Base-by-base conservation (phyloP, 53 echinoderm and acorn worm species). In the Crossaster papposus region DNA sequence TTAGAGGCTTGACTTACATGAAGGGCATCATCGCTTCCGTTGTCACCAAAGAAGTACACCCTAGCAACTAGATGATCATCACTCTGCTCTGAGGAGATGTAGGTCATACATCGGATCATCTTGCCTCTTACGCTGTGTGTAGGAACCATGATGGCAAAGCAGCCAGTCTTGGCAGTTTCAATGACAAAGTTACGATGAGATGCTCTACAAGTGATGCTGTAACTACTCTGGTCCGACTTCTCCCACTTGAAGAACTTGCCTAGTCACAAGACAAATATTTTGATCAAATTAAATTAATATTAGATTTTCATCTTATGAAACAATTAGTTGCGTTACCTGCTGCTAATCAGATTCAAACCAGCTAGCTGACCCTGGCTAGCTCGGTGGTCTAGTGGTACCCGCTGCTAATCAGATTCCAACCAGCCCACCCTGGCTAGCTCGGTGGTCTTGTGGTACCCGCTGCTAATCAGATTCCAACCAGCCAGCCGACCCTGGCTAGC, bases 31-130 rank as follows among this genome's bases (percentile, higher is more conserved):
- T 94, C 94, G n/a, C 94, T 92, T 83, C 94, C 92, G 58, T 94
- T 91, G 88, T 96, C 92, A 77, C 92, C 92, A 79, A 96, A 92
- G 89, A 96, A 84, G 88, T 94, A 96, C 30, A 96, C 89, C 36
- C 88, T 82, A 11, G 85, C 78, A 24, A 91, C 91, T 24, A 91
- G 51, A 72, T 86, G 88, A 36, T 91, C 91, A 17, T 88, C 89
- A 23, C 54, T 51, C 38, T 86, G 73, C 26, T 89, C 89, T n/a
- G 54, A 72, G 30, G 81, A 83, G 76, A 76, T 89, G 33, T 91
- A 94, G 6, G 91, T 88, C 34, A 91, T 91, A 72, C 94, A 91
- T 12, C 91, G 70, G 32, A 91, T 72, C 22, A 83, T 89, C 89
- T 94, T 94, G 28, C 94, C 94, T 0, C 38, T 38, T 14, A 94